Percentiles rank a stretch among this genome's conserved stretches.
Evolutionary conservation across 2,113 vertebrate genomes (phyloP).

Genomic region (Crotalus tigris): DNA sequence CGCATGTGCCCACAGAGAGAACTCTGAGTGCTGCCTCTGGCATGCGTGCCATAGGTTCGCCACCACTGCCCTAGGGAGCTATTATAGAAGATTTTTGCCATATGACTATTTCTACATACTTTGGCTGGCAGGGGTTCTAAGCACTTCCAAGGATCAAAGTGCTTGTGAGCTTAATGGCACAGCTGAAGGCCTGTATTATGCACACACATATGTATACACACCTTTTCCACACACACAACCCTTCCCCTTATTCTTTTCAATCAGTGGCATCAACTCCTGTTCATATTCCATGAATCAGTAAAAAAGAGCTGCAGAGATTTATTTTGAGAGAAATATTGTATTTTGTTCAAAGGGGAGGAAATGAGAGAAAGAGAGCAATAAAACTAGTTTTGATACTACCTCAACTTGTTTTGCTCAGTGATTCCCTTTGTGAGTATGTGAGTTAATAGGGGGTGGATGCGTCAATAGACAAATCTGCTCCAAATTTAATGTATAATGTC

Average conservation of each 20-base stretch:
- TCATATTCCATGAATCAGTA: not conserved
- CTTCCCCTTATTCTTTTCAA: not conserved
- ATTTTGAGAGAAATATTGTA: constrained; percentile 54
- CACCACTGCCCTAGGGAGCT: not conserved
- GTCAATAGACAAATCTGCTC: too few species aligned
- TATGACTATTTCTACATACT: not conserved
- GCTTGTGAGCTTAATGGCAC: not conserved
- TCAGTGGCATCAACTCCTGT: not conserved
- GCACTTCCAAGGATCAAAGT: not conserved
- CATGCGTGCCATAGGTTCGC: too few species aligned
- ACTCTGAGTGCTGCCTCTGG: too few species aligned
- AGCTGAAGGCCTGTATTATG: not conserved
- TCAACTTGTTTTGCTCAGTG: not conserved
- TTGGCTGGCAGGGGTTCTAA: not conserved
- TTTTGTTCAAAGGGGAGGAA: not conserved
- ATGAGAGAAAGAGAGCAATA: constrained; percentile 22
- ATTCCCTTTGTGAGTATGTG: not conserved
- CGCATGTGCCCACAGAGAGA: too few species aligned
- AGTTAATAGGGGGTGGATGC: not conserved
- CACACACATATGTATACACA: not conserved
- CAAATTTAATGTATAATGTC: too few species aligned
- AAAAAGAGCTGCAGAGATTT: not conserved
- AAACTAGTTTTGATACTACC: constrained; percentile 64
- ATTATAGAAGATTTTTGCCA: not conserved
- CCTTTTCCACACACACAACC: not conserved